Percentiles rank a stretch among this genome's conserved stretches.
Evolutionary conservation across 2,888 invertebrate genomes (phyloP).

Genomic region (Papilio protenor): DNA sequence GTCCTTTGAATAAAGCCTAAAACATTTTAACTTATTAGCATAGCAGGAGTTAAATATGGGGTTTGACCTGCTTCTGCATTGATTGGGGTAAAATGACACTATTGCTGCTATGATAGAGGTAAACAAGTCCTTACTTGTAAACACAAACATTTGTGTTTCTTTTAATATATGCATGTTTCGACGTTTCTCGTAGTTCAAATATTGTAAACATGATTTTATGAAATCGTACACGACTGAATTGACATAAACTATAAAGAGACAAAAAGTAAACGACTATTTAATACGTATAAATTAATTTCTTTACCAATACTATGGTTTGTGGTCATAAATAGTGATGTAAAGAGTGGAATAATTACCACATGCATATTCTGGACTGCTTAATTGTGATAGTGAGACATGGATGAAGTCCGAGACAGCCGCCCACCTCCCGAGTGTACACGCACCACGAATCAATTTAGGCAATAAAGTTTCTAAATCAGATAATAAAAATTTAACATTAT

Average conservation of each 20-base stretch:
- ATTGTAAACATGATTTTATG: neutral
- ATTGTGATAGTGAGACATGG: slow-evolving; percentile 50
- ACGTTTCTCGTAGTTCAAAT: neutral
- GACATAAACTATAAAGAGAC: neutral
- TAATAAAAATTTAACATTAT: slow-evolving; percentile 72
- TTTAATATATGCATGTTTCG: neutral
- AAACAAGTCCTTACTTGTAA: neutral
- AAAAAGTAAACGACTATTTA: neutral
- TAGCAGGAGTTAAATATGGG: neutral
- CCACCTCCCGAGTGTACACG: slow-evolving; percentile 57
- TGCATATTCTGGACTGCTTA: slow-evolving; percentile 50
- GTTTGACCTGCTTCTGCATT: neutral
- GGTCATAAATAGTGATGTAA: slow-evolving; percentile 58
- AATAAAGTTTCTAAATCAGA: slow-evolving; percentile 71
- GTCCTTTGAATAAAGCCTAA: neutral
- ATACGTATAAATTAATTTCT: slow-evolving; percentile 31
- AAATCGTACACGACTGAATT: neutral
- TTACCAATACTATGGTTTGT: slow-evolving; percentile 28
- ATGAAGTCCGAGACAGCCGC: slow-evolving; percentile 56
- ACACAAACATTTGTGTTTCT: too few relatives aligned
- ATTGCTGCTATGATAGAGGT: neutral
- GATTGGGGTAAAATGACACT: neutral
- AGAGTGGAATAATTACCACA: slow-evolving; percentile 65
- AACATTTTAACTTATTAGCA: neutral
- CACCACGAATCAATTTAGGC: slow-evolving; percentile 55